Percentiles rank a stretch among this genome's conserved stretches.
phyloP scores from a whole-genome alignment of 1,140 invertebrate genomes.

The Rhyacophila brunnea region DNA sequence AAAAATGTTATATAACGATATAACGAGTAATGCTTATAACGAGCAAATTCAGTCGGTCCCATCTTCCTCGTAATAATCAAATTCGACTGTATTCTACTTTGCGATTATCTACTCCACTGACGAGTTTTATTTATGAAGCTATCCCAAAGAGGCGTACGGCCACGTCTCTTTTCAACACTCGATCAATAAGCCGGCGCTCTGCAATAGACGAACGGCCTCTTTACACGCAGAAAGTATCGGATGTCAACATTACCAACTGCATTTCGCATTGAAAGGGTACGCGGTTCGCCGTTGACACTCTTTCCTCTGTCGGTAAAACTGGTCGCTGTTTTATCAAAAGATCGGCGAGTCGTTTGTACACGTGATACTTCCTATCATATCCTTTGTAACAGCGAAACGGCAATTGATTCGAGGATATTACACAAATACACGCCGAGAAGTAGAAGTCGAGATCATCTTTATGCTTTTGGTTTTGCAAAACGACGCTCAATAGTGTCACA shows the following conservation, averaged over 20 bases:
- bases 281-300: slow-evolving; percentile 3
- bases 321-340: slow-evolving; percentile 27
- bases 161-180: slow-evolving; percentile 30
- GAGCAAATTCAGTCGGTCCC: no score
- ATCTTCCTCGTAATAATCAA: no score
- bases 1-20: no score
- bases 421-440: no score
- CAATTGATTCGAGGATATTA: slow-evolving; percentile 23
- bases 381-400: slow-evolving; percentile 23
- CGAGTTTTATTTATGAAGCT: background rate
- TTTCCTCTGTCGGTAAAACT: background rate
- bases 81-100: no score
- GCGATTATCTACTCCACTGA: no score
- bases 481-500: no score
- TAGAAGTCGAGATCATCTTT: no score
- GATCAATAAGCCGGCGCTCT: background rate
- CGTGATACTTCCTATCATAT: slow-evolving; percentile 34
- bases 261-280: slow-evolving; percentile 14
- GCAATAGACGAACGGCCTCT: slow-evolving; percentile 18
- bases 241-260: slow-evolving; percentile 19
- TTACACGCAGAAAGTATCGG: slow-evolving; percentile 33
- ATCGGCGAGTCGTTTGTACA: slow-evolving; percentile 31
- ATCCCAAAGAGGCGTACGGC: slow-evolving; percentile 8
- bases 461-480: no score
- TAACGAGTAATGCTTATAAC: no score